Evolutionary conservation across 2,113 vertebrate species (phyloP), one percentile per base, ranked within the genome.

Genomic region (Mesocricetus auratus): DNA sequence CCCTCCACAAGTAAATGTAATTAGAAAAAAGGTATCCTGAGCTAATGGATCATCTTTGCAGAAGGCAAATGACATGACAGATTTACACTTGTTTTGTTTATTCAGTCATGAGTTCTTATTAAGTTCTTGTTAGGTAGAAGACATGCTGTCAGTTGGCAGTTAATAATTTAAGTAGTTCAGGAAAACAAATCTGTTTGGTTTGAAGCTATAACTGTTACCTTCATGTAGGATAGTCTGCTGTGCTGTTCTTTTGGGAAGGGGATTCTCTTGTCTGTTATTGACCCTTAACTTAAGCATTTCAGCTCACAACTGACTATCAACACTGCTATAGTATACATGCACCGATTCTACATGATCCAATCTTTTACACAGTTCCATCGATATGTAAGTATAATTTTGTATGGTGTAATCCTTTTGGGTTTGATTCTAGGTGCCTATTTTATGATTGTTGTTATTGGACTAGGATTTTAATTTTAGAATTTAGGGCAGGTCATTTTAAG

Each of bases 281-380:
- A 96, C 86, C 98, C 99, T 99, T 99, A 98, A 99, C 98, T 17
- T 15, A 1, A 22, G 0, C 1, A 1, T 2, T 11, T 42, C 97
- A 99, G 99, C 26, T 99, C 99, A 22, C 99, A 99, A 95, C 99
- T 99, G 45, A 99, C 99, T 31, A 99, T 99, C 86, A 99, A 99
- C 96, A 99, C 99, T 15, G 99, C 99, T 91, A 99, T 99, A 66
- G 99, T 99, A 74, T 99, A 99, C 97, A 99, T 99, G 99, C 99
- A 99, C 96, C 99, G 99, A 7, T 99, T 99, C 98, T 99, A 99
- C 97, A 99, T 99, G 99, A 99, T 99, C 97, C 99, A 99, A 97
- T 99, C 99, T 8, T 99, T 99, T 97, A 99, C 99, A 73, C 99
- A 99, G 95, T 99, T 99, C 94, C 99, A 99, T 98, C 98, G 99